Evolutionary conservation across 2,888 invertebrate genomes (phyloP), one percentile per base, ranked within the genome.

Genomic region (Blera fallax): DNA sequence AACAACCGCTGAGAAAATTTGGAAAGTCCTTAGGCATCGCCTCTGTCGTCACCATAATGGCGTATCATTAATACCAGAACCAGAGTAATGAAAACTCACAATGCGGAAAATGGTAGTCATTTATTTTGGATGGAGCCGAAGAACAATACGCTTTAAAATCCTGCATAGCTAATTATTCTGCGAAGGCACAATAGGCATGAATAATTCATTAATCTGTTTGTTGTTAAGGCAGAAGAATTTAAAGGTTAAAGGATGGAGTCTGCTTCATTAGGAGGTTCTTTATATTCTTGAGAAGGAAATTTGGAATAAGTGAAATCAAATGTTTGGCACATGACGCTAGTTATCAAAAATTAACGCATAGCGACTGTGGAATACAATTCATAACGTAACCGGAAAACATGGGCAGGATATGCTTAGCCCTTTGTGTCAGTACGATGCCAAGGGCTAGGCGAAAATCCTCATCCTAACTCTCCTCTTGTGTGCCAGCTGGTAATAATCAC

Each of bases 91-190:
- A 69, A 56, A 56, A 10, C 6, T 43, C 29, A 56, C 40, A 70
- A 70, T 67, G 67, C n/a, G 52, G 67, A 56, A 70, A 70, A 70
- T 56, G 43, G 69, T 21, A 27, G 43, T 56, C 27, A 69, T 56
- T 69, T 56, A 56, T 69, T 54, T 54, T 18, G 43, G 43, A 18
- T 54, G 21, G 14, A 14, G 16, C 37, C 24, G 10, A 7, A 54
- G 54, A 21, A 52, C 24, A 67, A n/a, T 60, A 60, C 62, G 16
- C 62, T 45, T 56, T 18, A 29, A 69, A 56, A 43, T 69, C 43
- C 69, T 56, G 56, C 69, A 43, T 56, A 69, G 54, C 43, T 56
- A 69, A 69, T 69, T 54, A 69, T 43, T 43, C 1, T 21, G 18
- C 0, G 32, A 8, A 27, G 24, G 27, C 27, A 62, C 27, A 62